Conservation (phyloP, 2,888 invertebrate species). For the Smittia aterrima region DNA sequence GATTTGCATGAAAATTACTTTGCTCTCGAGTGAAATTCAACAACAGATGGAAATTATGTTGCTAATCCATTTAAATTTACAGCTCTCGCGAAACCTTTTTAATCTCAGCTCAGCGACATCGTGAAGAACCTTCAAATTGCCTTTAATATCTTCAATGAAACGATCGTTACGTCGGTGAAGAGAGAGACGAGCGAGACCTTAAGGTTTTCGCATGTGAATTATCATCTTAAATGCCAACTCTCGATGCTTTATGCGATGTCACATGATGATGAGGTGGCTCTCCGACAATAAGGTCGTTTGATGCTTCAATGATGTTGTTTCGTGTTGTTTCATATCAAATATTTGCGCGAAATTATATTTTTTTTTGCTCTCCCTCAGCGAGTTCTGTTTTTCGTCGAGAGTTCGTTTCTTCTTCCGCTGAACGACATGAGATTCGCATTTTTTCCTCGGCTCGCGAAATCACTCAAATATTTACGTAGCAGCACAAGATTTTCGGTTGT, state of each 20-base stretch:
- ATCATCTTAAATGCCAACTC: background rate
- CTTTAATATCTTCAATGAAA: background rate
- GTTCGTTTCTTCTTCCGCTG: constrained; percentile 4
- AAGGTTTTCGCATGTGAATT: background rate
- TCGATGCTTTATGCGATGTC: background rate
- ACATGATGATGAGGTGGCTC: background rate
- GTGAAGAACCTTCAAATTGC: background rate
- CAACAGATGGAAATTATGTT: background rate
- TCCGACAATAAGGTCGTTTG: constrained; percentile 3
- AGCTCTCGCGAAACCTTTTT: background rate
- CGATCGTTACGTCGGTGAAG: background rate
- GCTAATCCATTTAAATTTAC: constrained; percentile 7
- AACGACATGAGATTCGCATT: constrained; percentile 1
- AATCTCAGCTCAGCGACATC: background rate
- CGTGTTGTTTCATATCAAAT: constrained; percentile 20
- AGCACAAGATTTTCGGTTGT: constrained; percentile 1
- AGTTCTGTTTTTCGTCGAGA: background rate
- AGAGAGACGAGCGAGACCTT: background rate
- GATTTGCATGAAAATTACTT: constrained; percentile 1
- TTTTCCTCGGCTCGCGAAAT: background rate
- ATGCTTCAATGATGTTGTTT: background rate
- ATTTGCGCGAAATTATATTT: background rate
- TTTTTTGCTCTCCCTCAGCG: background rate
- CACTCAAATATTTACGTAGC: constrained; percentile 8
- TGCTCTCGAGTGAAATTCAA: background rate